Evolutionary conservation across 2,113 vertebrate species (phyloP).

Genomic region (Apus apus): DNA sequence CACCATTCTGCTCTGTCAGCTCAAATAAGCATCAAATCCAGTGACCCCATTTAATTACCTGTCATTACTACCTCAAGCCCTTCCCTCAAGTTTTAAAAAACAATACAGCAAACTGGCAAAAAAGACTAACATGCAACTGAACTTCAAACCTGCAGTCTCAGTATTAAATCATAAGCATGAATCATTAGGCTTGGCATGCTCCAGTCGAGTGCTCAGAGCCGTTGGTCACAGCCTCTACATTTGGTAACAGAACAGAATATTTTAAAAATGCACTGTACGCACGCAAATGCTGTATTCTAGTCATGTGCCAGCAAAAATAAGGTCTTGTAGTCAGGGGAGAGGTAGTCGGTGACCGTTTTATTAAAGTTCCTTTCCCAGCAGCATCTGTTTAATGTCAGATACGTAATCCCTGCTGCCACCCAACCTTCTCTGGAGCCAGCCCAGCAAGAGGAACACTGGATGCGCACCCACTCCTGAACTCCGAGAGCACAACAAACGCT

Average conservation of each 20-base stretch:
- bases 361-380: neutral
- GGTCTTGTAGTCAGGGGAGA: neutral
- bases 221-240: neutral
- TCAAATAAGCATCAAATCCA: neutral
- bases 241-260: neutral
- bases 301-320: neutral
- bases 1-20: neutral
- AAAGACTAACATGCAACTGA: neutral
- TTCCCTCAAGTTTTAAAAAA: neutral
- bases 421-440: neutral
- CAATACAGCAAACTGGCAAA: neutral
- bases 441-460: neutral
- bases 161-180: neutral
- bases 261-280: neutral
- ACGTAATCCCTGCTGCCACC: neutral
- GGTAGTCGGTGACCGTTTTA: neutral
- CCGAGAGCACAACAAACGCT: fast-evolving
- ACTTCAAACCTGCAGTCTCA: neutral
- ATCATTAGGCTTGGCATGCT: neutral
- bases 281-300: neutral
- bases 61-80: neutral
- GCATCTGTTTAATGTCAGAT: neutral
- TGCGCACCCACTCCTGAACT: neutral
- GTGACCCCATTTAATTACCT: neutral
- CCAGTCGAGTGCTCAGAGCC: neutral